Percentiles rank a stretch among this genome's conserved stretches.
Conservation (phyloP, 1,140 invertebrate genomes). For the Dendrolimus punctatus region DNA sequence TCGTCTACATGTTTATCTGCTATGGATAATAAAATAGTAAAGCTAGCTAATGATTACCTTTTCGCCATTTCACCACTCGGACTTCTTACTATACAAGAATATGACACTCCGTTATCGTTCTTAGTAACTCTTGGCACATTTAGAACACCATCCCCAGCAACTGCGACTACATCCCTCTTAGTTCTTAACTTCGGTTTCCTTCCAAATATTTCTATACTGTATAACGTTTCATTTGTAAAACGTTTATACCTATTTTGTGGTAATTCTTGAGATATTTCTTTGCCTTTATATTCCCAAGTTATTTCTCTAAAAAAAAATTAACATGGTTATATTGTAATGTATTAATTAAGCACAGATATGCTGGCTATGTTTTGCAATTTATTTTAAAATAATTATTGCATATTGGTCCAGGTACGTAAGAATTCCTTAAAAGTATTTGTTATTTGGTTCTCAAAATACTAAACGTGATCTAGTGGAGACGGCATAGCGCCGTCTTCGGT, state of each 20-base stretch:
- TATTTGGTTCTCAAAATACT: too few species aligned
- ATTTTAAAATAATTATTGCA: too few species aligned
- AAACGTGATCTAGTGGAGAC: too few species aligned
- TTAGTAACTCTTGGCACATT: conserved; percentile 83
- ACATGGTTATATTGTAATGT: not conserved
- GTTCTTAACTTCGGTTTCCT: conserved; percentile 64
- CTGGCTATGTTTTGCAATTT: too few species aligned
- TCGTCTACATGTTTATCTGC: too few species aligned
- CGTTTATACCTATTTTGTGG: conserved; percentile 50
- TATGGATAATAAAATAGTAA: too few species aligned
- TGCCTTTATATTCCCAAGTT: conserved; percentile 66
- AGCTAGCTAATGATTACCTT: conserved; percentile 7
- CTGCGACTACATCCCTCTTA: conserved; percentile 37
- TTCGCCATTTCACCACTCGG: conserved; percentile 84
- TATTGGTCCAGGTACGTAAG: too few species aligned
- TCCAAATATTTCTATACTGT: conserved; percentile 59
- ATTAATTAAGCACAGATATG: too few species aligned
- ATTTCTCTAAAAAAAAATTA: conserved; percentile 55
- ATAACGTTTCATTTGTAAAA: conserved; percentile 33
- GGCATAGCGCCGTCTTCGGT: too few species aligned
- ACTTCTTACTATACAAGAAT: conserved; percentile 87
- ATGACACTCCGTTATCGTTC: conserved; percentile 77
- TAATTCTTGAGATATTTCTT: conserved; percentile 45
- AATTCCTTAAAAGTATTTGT: too few species aligned
- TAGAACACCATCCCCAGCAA: conserved; percentile 67